Evolutionary conservation across 2,888 invertebrate species (phyloP), one percentile per base, ranked within the genome.

Genomic region (Mythimna albipuncta): DNA sequence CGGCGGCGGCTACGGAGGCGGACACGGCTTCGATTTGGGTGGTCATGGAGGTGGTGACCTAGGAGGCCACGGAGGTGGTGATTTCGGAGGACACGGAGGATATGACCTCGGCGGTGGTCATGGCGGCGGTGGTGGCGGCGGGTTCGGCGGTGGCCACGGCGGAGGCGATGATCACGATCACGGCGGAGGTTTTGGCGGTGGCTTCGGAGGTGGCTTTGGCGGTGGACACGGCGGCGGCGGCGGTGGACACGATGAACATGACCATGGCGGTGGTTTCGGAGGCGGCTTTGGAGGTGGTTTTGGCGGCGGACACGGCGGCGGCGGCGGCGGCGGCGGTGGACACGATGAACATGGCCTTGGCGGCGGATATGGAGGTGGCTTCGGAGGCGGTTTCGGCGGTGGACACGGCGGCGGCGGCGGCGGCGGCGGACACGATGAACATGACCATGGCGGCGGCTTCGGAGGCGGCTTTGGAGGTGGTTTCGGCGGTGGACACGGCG

Each of bases 31-130:
- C 32, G 32, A 5, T 5, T 26, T 26, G 26, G 92, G 94, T 69
- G 87, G 65, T 52, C 74, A 73, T 11, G 75, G 78, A 59, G 78
- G 89, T 16, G 65, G 63, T 26, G 72, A 75, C 21, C 75, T 81
- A 91, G 21, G 84, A 81, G 92, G 94, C 70, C 93, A 96, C 76
- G 86, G 89, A 57, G 79, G 81, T 16, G 92, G 86, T 84, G 93
- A 75, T 26, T 52, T 82, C 41, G 88, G 89, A 19, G 88, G 89
- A 11, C 81, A 81, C 16, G 84, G 86, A 47, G 89, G 89, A 47
- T 87, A 87, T n/a, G 82, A 82, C 65, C 70, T 70, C 6, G 76
- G 72, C 26, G 81, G 83, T 6, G 87, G 82, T 41, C 75, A 38
- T 9, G 54, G 64, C 32, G 64, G 73, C 10, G 77, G 78, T 32